These are phyloP conservation scores for Bombus confusus DNA, from an alignment of 1,140 invertebrate genomes.

Conservation along the genomic window DNA sequence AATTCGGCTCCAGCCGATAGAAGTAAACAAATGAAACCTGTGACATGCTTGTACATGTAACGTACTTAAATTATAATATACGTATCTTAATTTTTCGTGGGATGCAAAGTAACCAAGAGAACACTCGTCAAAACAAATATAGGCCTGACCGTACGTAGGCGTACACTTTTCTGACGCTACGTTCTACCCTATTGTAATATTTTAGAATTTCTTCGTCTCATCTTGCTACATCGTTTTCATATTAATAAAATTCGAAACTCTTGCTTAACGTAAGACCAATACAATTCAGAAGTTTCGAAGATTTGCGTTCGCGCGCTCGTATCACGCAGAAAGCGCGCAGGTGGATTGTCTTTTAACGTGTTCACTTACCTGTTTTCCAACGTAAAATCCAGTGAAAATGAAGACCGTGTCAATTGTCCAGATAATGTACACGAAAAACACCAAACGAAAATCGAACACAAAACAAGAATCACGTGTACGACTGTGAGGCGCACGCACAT, in stretches of 20 bases:
- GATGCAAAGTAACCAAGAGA: slow-evolving; percentile 39
- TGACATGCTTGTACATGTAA: background rate
- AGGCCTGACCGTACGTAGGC: slow-evolving; percentile 50
- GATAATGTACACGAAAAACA: slow-evolving; percentile 66
- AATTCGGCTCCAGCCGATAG: background rate
- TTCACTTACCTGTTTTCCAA: slow-evolving; percentile 50
- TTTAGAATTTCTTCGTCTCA: background rate
- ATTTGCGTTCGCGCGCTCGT: slow-evolving; percentile 35
- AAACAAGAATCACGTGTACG: slow-evolving; percentile 69
- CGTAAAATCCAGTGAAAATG: slow-evolving; percentile 24
- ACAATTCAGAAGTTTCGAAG: slow-evolving; percentile 43
- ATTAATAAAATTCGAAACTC: background rate
- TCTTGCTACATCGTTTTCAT: background rate
- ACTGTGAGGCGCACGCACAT: slow-evolving; percentile 73
- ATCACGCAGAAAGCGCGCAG: slow-evolving; percentile 22
- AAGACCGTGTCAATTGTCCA: slow-evolving; percentile 33
- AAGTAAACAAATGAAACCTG: background rate
- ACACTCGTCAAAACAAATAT: slow-evolving; percentile 62
- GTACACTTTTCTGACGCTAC: slow-evolving; percentile 48
- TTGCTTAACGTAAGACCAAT: background rate
- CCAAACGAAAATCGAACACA: slow-evolving; percentile 69
- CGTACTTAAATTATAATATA: slow-evolving; percentile 11
- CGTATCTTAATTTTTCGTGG: slow-evolving; percentile 28
- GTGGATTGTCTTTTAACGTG: slow-evolving; percentile 7
- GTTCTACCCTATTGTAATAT: slow-evolving; percentile 37